Evolutionary conservation across 1,140 invertebrate species (phyloP), one percentile per base, ranked within the genome.

Genomic region (Popillia japonica): DNA sequence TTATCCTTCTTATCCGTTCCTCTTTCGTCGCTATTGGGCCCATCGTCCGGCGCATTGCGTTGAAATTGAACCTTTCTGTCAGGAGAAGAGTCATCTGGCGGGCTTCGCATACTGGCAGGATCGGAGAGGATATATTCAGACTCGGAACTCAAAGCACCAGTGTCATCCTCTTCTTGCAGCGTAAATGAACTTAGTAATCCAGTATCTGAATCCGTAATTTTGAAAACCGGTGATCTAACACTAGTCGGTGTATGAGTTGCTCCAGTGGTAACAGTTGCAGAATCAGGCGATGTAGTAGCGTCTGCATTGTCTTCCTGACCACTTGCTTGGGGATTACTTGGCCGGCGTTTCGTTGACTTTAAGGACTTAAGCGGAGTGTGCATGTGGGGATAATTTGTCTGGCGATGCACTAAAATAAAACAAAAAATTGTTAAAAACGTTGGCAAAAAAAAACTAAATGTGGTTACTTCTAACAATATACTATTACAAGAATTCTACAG

Each of bases 321-420:
- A 22, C 23, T 40, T 2, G 23, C n/a, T 55, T 76, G 74, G 23
- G 41, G 74, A 42, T 74, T 74, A 27, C 74, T 76, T 10, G 40
- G 22, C 27, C 84, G 83, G 41, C 87, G 83, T 81, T 83, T 86
- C 83, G 86, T 85, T 76, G 84, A 85, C 55, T 86, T 85, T 78
- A 87, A 81, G 72, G 86, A 80, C 83, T 92, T 92, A 80, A 92
- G 81, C 14, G 92, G 91, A 81, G 89, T 90, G 82, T 92, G 91
- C 77, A 90, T 90, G 84, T 92, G 91, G 3, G 90, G 92, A 81
- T 92, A 92, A 81, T 90, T 92, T 83, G 89, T 89, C 82, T 92
- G 90, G 23, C 92, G 87, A 82, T 92, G 91, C 85, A 91, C 92
- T 92, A 84, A 11, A 87, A 86, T 68, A 80, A 84, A 80, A 77